Conservation (phyloP, 2,888 invertebrate genomes). For the Hirtodrosophila cameraria region DNA sequence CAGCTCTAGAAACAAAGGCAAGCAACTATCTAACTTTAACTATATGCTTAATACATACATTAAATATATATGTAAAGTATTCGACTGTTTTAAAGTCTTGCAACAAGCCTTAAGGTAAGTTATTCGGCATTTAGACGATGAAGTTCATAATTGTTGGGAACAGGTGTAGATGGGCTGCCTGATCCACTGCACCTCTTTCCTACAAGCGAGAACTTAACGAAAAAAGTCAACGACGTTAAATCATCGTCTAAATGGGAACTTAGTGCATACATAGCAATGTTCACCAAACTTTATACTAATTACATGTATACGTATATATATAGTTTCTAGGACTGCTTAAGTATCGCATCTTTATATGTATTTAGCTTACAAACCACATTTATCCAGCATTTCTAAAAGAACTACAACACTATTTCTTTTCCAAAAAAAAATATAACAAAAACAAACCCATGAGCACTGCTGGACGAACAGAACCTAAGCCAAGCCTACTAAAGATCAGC, state of each 20-base stretch:
- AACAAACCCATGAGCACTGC: constrained; percentile 26
- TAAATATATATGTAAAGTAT: not conserved
- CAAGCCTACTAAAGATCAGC: not conserved
- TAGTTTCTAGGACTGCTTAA: constrained; percentile 38
- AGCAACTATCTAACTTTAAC: constrained; percentile 19
- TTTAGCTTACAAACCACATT: constrained; percentile 2
- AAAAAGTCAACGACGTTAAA: too few relatives aligned
- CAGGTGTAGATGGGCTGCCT: too few relatives aligned
- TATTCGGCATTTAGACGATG: too few relatives aligned
- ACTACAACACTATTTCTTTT: constrained; percentile 50
- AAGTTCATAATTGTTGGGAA: too few relatives aligned
- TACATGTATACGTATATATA: constrained; percentile 1
- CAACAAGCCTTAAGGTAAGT: constrained; percentile 39
- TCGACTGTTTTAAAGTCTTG: not conserved
- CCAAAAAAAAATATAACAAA: constrained; percentile 21
- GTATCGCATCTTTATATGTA: constrained; percentile 26
- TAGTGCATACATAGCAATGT: not conserved
- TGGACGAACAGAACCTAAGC: constrained; percentile 13
- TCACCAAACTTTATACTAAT: not conserved
- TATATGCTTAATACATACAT: not conserved
- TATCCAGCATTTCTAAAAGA: constrained; percentile 36
- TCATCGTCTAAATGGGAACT: too few relatives aligned
- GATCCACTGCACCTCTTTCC: too few relatives aligned
- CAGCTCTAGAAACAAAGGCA: constrained; percentile 31
- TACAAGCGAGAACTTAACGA: too few relatives aligned